These are phyloP conservation scores for Indicator maculatus DNA, from an alignment of 2,113 vertebrate species.

Conservation along the genomic window DNA sequence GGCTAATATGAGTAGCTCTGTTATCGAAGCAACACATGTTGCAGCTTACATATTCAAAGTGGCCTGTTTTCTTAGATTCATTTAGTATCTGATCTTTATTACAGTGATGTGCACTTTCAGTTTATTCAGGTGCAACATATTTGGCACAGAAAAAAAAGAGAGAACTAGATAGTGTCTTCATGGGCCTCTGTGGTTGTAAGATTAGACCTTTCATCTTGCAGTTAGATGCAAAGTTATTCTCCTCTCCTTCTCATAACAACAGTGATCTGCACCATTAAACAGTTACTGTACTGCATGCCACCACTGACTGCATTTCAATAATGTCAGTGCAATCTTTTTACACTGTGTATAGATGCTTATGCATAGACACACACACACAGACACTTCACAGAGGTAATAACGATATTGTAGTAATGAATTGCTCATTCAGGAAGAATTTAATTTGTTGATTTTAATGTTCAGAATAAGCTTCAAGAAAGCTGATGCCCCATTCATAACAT, in stretches of 20 bases:
- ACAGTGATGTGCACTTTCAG: background rate
- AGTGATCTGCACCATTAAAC: background rate
- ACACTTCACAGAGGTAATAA: background rate
- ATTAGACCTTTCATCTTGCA: background rate
- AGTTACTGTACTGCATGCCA: background rate
- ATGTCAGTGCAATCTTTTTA: background rate
- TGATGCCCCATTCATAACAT: background rate
- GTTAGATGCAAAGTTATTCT: background rate
- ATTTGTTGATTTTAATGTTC: background rate
- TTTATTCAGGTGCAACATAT: background rate
- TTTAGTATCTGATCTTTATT: background rate
- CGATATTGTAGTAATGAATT: background rate
- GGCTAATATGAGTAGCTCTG: background rate
- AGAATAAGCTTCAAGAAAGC: background rate
- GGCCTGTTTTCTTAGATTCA: background rate
- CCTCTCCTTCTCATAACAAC: background rate
- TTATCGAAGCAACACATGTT: background rate
- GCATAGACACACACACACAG: background rate
- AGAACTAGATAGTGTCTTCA: background rate
- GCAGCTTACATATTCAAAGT: rapidly evolving
- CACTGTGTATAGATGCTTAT: background rate
- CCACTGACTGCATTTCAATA: background rate
- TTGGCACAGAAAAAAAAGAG: background rate
- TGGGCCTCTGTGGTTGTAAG: background rate
- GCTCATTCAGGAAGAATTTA: background rate